phyloP scores from a whole-genome alignment of 2,113 vertebrate species.

The Malurus alboscapulatus region DNA sequence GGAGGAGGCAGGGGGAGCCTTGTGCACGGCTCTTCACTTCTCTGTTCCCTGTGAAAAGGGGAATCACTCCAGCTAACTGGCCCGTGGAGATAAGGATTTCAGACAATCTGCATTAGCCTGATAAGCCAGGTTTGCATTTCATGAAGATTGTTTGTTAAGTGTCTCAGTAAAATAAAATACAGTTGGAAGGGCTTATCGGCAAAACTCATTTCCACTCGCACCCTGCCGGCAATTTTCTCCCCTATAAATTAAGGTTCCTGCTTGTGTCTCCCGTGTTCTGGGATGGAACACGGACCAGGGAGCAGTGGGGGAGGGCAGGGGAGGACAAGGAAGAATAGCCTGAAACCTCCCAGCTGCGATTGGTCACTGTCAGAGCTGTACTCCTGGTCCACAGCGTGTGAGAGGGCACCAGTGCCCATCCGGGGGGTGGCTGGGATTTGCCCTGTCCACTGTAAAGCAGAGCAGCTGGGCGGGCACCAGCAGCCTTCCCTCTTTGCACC shows the following conservation, averaged over 20 bases:
- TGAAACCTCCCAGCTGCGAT: neutral
- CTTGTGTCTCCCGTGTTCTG: neutral
- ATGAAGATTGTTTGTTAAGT: slow-evolving; percentile 76
- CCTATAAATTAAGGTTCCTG: slow-evolving; percentile 61
- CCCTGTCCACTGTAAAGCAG: neutral
- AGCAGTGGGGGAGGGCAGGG: neutral
- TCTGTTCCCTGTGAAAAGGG: slow-evolving; percentile 71
- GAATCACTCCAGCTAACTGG: slow-evolving; percentile 85
- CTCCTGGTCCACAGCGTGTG: neutral
- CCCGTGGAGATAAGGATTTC: slow-evolving; percentile 86
- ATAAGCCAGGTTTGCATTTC: slow-evolving; percentile 82
- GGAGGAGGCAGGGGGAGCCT: neutral
- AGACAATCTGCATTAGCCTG: slow-evolving; percentile 85
- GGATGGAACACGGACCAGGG: neutral
- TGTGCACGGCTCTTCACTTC: slow-evolving; percentile 64
- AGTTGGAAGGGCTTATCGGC: slow-evolving; percentile 73
- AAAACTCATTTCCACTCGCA: slow-evolving; percentile 56
- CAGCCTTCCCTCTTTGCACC: neutral
- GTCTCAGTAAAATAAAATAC: slow-evolving; percentile 72
- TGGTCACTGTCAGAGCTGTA: neutral
- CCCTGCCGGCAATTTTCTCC: neutral
- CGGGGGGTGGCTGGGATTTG: neutral
- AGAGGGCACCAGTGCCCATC: neutral
- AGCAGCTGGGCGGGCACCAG: neutral
- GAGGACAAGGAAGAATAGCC: neutral